A percentile compares a stretch with the other conserved stretches of the same genome.
These are phyloP conservation scores for Dromaius novaehollandiae DNA, from an alignment of 2,113 vertebrate species.

Conservation along the genomic window DNA sequence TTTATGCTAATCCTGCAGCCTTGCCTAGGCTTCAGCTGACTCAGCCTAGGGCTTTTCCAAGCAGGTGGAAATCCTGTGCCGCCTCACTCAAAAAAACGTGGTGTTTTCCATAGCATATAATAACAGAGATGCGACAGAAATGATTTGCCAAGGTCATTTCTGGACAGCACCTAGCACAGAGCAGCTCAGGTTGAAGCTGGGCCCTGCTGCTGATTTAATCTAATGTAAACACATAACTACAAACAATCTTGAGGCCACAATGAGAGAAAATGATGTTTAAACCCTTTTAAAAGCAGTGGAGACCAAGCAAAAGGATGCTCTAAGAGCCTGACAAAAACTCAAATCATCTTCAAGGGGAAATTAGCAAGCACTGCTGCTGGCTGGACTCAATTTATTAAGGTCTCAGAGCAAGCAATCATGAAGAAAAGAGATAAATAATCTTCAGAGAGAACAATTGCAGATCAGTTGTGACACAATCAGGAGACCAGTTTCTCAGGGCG, in stretches of 20 bases:
- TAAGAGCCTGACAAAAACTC: slow-evolving; percentile 26
- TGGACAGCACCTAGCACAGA: background rate
- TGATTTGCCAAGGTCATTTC: background rate
- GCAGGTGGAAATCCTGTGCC: background rate
- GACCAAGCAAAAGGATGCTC: background rate
- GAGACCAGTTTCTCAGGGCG: slow-evolving; percentile 31
- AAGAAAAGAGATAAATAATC: slow-evolving; percentile 65
- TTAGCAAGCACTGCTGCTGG: slow-evolving; percentile 11
- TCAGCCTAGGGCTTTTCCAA: background rate
- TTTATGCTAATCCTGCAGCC: background rate
- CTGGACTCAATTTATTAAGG: slow-evolving; percentile 53
- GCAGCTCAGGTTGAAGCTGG: background rate
- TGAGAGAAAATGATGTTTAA: background rate
- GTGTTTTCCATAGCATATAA: background rate
- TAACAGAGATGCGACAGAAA: background rate
- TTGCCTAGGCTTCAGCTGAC: background rate
- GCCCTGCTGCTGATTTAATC: background rate
- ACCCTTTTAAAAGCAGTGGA: background rate
- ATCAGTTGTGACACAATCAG: slow-evolving; percentile 60
- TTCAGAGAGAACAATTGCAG: slow-evolving; percentile 43
- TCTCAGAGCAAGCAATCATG: slow-evolving; percentile 32
- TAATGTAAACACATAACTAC: background rate
- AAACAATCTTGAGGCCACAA: background rate
- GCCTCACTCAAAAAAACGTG: background rate
- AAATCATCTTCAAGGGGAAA: slow-evolving; percentile 37